phyloP scores from a whole-genome alignment of 2,888 invertebrate species.

The Lithophane socia region DNA sequence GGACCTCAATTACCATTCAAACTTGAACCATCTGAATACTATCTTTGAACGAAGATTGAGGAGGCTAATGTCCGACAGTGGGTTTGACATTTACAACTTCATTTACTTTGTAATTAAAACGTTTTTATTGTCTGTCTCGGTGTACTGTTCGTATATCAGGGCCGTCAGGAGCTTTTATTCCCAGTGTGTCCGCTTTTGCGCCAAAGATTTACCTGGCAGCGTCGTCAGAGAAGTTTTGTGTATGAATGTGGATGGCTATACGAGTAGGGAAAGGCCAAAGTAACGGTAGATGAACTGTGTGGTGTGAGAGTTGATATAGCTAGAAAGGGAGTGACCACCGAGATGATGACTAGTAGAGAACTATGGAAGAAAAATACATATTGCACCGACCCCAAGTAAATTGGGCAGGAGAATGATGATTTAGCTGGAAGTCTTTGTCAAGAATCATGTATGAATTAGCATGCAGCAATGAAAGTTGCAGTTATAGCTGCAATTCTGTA shows the following conservation, averaged over 20 bases:
- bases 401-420: background rate
- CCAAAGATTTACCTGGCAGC: background rate
- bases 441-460: background rate
- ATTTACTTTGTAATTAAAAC: constrained; percentile 29
- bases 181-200: background rate
- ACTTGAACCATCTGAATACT: background rate
- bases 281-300: background rate
- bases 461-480: background rate
- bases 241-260: background rate
- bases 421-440: background rate
- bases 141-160: background rate
- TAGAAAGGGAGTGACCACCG: background rate
- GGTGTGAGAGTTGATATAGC: background rate
- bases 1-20: background rate
- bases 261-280: background rate
- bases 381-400: background rate
- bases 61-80: background rate
- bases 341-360: background rate
- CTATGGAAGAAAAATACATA: background rate
- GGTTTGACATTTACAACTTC: constrained; percentile 13
- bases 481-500: background rate
- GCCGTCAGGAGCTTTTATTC: background rate
- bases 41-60: constrained; percentile 2
- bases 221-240: background rate
- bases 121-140: constrained; percentile 1